A percentile compares a stretch with the other conserved stretches of the same genome.
Evolutionary conservation across 2,888 invertebrate species (phyloP).

Genomic region (Sarcophaga variegata): DNA sequence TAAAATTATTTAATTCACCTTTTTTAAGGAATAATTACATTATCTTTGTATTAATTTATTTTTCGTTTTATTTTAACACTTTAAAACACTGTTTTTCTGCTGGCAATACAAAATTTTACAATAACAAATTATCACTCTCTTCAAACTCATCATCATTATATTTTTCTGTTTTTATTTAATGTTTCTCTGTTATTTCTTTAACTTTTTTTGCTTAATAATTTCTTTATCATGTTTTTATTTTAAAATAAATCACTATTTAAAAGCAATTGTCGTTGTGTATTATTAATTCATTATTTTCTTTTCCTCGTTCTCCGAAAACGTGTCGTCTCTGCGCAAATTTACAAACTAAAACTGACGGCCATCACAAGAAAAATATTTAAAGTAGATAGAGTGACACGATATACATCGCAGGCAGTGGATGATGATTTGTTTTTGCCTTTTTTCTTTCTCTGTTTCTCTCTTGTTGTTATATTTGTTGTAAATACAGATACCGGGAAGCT

Average conservation of each 20-base stretch:
- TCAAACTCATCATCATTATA: no score
- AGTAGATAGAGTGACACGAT: slow-evolving; percentile 21
- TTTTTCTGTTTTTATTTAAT: no score
- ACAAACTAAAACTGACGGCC: slow-evolving; percentile 71
- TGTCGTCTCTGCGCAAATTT: slow-evolving; percentile 71
- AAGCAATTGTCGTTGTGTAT: neutral
- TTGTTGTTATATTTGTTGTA: slow-evolving; percentile 10
- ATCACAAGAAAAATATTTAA: neutral
- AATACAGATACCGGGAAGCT: slow-evolving; percentile 21
- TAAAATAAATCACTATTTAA: neutral
- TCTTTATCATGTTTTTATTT: slow-evolving; percentile 16
- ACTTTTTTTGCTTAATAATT: neutral
- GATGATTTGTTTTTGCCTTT: neutral
- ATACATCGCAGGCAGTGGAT: neutral
- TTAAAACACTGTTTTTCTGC: no score
- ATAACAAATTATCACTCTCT: no score
- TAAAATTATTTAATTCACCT: no score
- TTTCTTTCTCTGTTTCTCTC: neutral
- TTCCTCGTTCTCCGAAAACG: neutral
- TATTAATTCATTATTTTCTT: neutral
- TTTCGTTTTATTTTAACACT: no score
- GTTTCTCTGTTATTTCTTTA: neutral
- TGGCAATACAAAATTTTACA: no score
- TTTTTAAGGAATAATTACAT: no score
- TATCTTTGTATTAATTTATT: no score